These are phyloP conservation scores for Tiliacea citrago DNA, from an alignment of 2,888 invertebrate species.

Conservation along the genomic window DNA sequence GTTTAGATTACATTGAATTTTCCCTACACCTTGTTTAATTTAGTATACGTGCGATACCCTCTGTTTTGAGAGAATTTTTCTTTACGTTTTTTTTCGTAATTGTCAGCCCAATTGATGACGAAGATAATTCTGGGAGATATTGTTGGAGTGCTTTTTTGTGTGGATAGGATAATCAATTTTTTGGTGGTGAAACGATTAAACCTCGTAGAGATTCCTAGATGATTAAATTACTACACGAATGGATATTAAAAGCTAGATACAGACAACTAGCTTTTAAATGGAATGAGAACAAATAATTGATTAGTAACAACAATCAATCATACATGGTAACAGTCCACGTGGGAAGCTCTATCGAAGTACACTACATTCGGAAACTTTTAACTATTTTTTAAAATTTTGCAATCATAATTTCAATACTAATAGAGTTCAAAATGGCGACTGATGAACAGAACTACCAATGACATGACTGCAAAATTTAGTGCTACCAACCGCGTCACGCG, in stretches of 20 bases:
- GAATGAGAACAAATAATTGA: not conserved
- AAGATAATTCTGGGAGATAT: conserved; percentile 42
- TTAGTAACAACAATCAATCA: not conserved
- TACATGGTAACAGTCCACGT: not conserved
- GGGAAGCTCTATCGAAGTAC: no score
- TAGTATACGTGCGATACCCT: conserved; percentile 77
- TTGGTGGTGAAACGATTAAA: not conserved
- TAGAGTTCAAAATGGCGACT: no score
- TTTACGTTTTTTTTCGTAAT: conserved; percentile 42
- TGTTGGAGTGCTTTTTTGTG: not conserved
- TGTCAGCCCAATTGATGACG: conserved; percentile 43
- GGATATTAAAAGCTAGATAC: not conserved
- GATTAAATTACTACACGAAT: not conserved
- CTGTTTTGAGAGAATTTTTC: conserved; percentile 43
- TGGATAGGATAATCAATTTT: not conserved
- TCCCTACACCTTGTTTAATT: conserved; percentile 89
- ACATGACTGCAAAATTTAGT: no score
- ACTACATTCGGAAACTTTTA: not conserved
- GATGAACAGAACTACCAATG: no score
- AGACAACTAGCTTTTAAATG: no score
- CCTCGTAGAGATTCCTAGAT: not conserved
- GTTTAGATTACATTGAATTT: conserved; percentile 90
- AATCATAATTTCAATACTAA: no score
- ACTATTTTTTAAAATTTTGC: no score
- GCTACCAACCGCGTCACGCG: no score